These are phyloP conservation scores for Sebastes trivittatus DNA, from an alignment of 2,797 vertebrate genomes.

Conservation along the genomic window DNA sequence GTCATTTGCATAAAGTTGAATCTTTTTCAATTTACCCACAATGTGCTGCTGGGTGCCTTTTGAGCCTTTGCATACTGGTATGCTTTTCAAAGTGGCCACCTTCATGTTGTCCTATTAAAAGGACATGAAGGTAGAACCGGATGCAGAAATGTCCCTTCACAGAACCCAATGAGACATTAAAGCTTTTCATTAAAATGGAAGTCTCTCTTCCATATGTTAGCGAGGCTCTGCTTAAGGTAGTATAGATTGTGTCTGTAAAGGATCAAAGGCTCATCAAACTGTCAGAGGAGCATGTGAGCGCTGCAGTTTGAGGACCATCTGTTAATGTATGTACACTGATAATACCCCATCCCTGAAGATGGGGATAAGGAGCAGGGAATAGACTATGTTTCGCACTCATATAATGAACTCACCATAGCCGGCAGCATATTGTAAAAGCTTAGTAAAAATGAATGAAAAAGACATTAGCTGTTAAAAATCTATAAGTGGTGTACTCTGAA, in stretches of 20 bases:
- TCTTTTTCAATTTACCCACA: conserved; percentile 7
- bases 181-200: background rate
- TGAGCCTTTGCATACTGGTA: background rate
- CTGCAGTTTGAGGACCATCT: background rate
- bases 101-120: background rate
- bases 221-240: background rate
- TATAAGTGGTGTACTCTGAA: background rate
- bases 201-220: background rate
- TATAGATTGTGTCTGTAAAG: background rate
- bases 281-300: background rate
- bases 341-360: background rate
- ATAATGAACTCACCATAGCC: background rate
- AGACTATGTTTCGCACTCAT: background rate
- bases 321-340: background rate
- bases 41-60: background rate
- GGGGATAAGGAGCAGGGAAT: background rate
- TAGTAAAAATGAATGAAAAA: background rate
- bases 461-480: background rate
- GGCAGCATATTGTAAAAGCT: background rate
- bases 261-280: conserved; percentile 13
- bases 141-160: background rate
- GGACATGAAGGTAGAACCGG: background rate
- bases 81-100: background rate
- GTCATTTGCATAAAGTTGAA: background rate
- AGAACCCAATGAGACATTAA: background rate